Evolutionary conservation across 1,140 invertebrate species (phyloP), one percentile per base, ranked within the genome.

Genomic region (Drosophila burlai): DNA sequence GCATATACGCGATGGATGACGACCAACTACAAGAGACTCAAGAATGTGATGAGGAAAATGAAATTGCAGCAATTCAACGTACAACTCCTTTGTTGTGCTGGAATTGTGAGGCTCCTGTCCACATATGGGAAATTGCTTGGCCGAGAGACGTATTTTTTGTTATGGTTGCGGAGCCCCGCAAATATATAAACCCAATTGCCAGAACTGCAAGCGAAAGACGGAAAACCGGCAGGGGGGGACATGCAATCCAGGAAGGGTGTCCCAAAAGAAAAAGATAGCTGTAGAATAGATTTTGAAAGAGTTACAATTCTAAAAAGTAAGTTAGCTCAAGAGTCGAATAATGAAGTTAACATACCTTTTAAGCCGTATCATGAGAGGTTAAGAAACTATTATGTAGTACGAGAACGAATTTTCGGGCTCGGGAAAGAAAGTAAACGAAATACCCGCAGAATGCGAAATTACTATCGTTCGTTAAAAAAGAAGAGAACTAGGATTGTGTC

Each of bases 61-160:
- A 46, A 21, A 46, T 46, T 7, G 18, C 45, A 13, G 18, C 45
- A 13, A 46, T 46, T 13, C 10, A 21, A 5, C 45, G 45, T 10
- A 15, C 21, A 21, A 21, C 18, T 21, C 4, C 18, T 11, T 21
- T 45, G 18, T 21, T 46, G 11, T 57, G 54, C 18, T 26, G 34
- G 36, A 58, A 58, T 9, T 58, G 21, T 58, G 21, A 40, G 36
- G 36, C 21, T 26, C 16, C 21, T 21, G 55, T 16, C 36, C 21
- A 58, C 24, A 21, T 26, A 24, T 58, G 55, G 55, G n/a, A 58
- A 26, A 40, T 40, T 58, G 21, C 16, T 26, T 58, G 21, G 52
- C 13, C n/a, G n/a, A 40, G 36, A 24, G 40, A 58, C 15, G 13
- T 15, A 21, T 38, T 40, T 40, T 40, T 40, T 57, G 7, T 8